phyloP scores from a whole-genome alignment of 2,113 vertebrate genomes.

The Nothobranchius furzeri region DNA sequence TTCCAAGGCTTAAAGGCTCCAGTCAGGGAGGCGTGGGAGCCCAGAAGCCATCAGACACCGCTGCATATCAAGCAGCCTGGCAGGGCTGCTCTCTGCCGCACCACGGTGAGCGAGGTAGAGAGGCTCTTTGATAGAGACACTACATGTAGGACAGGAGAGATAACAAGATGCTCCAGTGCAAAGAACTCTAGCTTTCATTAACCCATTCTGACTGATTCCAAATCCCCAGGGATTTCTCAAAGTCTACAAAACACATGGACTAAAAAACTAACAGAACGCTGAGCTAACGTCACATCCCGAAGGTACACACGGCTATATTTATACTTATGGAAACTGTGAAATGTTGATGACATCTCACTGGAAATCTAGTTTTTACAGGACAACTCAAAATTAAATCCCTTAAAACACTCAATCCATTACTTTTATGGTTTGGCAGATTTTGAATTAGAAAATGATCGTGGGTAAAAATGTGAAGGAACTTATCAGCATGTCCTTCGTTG shows the following conservation, averaged over 20 bases:
- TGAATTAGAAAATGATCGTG: slow-evolving; percentile 12
- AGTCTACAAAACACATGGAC: slow-evolving; percentile 40
- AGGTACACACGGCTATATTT: slow-evolving; percentile 8
- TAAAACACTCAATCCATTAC: slow-evolving; percentile 20
- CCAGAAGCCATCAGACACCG: slow-evolving; percentile 59
- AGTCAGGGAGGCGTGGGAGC: slow-evolving; percentile 68
- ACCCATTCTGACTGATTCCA: slow-evolving; percentile 43
- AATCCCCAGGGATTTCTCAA: slow-evolving; percentile 38
- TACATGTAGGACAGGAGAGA: slow-evolving; percentile 50
- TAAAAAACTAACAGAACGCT: neutral
- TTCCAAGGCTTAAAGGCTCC: slow-evolving; percentile 66
- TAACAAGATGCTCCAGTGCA: slow-evolving; percentile 58
- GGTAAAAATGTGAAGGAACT: too few relatives aligned
- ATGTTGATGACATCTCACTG: slow-evolving; percentile 22
- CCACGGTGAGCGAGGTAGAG: slow-evolving; percentile 53
- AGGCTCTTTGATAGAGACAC: slow-evolving; percentile 62
- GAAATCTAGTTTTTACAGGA: slow-evolving; percentile 28
- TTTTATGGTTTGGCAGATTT: slow-evolving; percentile 4
- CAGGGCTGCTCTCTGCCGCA: slow-evolving; percentile 54
- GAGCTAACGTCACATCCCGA: slow-evolving; percentile 24
- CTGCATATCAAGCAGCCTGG: slow-evolving; percentile 75
- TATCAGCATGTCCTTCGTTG: neutral
- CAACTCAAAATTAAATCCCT: slow-evolving; percentile 8
- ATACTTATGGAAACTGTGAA: neutral
- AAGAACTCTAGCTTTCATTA: slow-evolving; percentile 51